Base-by-base conservation (phyloP, 2,113 vertebrate species). In the Oxygymnocypris stewartii region DNA sequence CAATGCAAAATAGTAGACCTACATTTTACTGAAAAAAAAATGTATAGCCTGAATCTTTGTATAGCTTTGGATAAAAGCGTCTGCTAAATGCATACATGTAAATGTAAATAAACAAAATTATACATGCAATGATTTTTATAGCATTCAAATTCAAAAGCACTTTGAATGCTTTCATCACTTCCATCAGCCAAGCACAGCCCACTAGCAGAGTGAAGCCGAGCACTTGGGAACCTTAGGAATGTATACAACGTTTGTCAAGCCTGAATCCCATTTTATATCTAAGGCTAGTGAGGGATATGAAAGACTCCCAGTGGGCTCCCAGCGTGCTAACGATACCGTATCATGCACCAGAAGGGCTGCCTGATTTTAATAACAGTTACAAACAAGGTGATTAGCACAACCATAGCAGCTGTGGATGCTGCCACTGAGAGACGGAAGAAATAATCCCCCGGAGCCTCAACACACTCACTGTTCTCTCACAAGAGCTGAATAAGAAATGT, bases 361-460 rank as follows among this genome's bases (percentile, higher is more conserved):
- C 51, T 44, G 85, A 82, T 86, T 73, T 79, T 74, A 74, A 75
- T 82, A 74, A 86, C 40, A 37, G 40, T 82, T 75, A 81, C 51
- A 88, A 86, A 65, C 67, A 87, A 79, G 82, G 85, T 49, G 69
- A 86, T 57, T 83, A 89, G 83, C 65, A 85, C 82, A 74, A 84
- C 67, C 77, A 81, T 59, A 73, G 85, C 78, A 81, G 77, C 76
- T 86, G 77, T 40, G 31, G 67, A 73, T 44, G 77, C 18, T 44
- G 65, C 37, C 44, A 81, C 85, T 73, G 65, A 59, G 16, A 31
- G 85, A 51, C 2, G 18, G 6, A 57, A 25, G 63, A 40, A 57
- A 86, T 84, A 74, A 84, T 59, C 69, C 82, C 31, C 82, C 11
- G n/a, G 82, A 37, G 65, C 31, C 69, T 25, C 49, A 23, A 14